These are phyloP conservation scores for Nannospalax galili DNA, from an alignment of 2,113 vertebrate genomes.

Conservation along the genomic window DNA sequence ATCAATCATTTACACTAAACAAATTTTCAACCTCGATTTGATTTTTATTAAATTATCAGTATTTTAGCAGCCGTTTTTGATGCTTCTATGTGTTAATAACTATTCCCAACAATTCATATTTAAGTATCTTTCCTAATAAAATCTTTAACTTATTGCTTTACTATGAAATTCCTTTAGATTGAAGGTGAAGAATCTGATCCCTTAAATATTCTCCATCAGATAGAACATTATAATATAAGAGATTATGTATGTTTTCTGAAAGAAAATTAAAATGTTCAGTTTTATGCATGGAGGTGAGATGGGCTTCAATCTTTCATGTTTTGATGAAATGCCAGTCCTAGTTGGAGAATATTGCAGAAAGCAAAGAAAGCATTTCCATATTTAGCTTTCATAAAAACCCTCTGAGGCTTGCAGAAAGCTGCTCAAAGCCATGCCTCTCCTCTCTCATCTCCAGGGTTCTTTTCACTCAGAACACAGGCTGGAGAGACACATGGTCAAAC, in stretches of 20 bases:
- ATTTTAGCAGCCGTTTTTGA: background rate
- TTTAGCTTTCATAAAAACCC: no score
- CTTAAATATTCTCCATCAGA: background rate
- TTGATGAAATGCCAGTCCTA: accelerated
- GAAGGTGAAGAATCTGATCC: background rate
- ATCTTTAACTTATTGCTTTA: background rate
- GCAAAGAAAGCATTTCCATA: accelerated
- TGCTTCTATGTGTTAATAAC: background rate
- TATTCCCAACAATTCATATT: background rate
- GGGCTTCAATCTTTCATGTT: background rate
- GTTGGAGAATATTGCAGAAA: background rate
- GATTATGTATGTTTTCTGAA: background rate
- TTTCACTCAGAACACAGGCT: background rate
- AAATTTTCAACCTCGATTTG: background rate
- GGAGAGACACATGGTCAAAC: background rate
- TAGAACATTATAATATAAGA: background rate
- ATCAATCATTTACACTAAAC: background rate
- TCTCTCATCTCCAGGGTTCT: accelerated
- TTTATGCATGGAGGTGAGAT: background rate
- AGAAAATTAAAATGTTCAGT: background rate
- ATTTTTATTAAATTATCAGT: background rate
- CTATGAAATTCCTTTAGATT: background rate
- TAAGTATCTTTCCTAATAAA: background rate
- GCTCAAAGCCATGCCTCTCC: no score
- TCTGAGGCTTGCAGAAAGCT: background rate